Evolutionary conservation across 2,797 vertebrate species (phyloP).

Genomic region (Amphiprion clarkii): DNA sequence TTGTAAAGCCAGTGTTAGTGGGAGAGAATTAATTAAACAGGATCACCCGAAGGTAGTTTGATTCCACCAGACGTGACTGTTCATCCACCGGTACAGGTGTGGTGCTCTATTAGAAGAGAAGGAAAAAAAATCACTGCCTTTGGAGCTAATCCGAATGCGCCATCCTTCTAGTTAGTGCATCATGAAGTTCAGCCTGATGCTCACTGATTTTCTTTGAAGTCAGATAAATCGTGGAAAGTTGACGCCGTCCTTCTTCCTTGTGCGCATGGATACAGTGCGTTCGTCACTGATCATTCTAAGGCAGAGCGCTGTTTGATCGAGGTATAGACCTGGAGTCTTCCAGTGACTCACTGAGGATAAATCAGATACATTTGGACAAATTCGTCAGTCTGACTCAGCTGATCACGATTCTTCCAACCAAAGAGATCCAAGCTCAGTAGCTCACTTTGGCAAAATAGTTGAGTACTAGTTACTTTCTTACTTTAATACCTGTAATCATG

Average conservation of each 20-base stretch:
- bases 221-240: constrained; percentile 19
- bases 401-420: constrained; percentile 52
- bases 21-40: constrained; percentile 75
- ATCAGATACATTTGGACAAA: constrained; percentile 67
- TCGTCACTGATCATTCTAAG: constrained; percentile 60
- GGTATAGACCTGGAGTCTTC: constrained; percentile 51
- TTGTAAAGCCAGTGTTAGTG: constrained; percentile 59
- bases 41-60: constrained; percentile 66
- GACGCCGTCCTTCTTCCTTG: constrained; percentile 29
- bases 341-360: constrained; percentile 75
- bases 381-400: constrained; percentile 76
- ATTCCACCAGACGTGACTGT: constrained; percentile 57
- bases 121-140: not conserved
- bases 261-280: constrained; percentile 44
- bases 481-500: constrained; percentile 3
- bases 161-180: constrained; percentile 5
- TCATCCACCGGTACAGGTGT: constrained; percentile 54
- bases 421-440: constrained; percentile 3
- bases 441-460: not conserved
- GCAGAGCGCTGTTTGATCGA: constrained; percentile 44
- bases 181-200: not conserved
- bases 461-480: not conserved
- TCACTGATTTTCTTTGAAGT: constrained; percentile 19
- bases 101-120: constrained; percentile 13
- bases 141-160: constrained; percentile 11